phyloP scores from a whole-genome alignment of 2,888 invertebrate genomes.

The Pseudolycoriella hygida region DNA sequence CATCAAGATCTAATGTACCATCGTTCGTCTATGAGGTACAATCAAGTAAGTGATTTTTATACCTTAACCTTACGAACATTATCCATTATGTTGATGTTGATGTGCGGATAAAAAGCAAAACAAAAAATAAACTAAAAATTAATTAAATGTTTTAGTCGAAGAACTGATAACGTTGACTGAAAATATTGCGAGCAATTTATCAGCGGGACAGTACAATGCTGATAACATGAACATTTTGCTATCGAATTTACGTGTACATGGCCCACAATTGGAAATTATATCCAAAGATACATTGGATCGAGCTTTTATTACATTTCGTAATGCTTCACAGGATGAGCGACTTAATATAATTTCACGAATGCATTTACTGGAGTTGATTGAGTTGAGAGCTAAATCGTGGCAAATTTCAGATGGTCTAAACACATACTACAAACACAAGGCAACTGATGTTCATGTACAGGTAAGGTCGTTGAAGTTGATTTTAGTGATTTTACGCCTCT shows the following conservation, averaged over 20 bases:
- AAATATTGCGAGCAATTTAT: conserved; percentile 58
- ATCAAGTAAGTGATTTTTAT: conserved; percentile 9
- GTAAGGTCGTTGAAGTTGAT: neutral
- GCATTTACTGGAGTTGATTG: conserved; percentile 80
- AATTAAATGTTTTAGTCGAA: conserved; percentile 41
- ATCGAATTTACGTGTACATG: conserved; percentile 62
- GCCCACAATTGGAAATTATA: conserved; percentile 62
- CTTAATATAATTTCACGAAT: conserved; percentile 72
- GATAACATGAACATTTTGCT: conserved; percentile 61
- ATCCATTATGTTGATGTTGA: neutral
- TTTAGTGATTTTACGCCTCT: too few relatives aligned
- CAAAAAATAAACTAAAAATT: neutral
- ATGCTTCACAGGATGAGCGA: conserved; percentile 75
- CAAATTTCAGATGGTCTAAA: conserved; percentile 67
- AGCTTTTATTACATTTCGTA: conserved; percentile 70
- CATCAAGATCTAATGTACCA: conserved; percentile 34
- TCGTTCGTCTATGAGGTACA: conserved; percentile 30
- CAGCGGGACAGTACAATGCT: conserved; percentile 50
- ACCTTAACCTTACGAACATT: neutral
- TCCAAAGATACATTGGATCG: conserved; percentile 75
- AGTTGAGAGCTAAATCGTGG: conserved; percentile 85
- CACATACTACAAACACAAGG: conserved; percentile 61
- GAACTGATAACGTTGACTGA: conserved; percentile 68
- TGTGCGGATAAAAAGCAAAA: neutral
- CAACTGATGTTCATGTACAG: conserved; percentile 37